Percentiles rank a stretch among this genome's conserved stretches.
Evolutionary conservation across 2,797 vertebrate genomes (phyloP).

Genomic region (Pseudochaenichthys georgianus): DNA sequence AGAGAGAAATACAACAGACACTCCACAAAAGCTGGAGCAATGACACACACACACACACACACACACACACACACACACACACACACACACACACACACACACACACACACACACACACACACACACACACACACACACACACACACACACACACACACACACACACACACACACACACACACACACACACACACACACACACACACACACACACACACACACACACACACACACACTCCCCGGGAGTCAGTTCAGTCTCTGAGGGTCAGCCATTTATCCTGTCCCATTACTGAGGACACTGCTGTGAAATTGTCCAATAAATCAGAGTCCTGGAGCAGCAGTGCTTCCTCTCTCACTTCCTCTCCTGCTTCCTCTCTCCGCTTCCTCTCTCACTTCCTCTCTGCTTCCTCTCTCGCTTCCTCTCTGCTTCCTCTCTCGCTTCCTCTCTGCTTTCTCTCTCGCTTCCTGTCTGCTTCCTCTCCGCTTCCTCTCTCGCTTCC

Average conservation of each 20-base stretch:
- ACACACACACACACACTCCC: slow-evolving; percentile 38
- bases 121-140: slow-evolving; percentile 29
- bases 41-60: slow-evolving; percentile 1
- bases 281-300: slow-evolving; percentile 85
- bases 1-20: not conserved
- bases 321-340: slow-evolving; percentile 83
- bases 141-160: slow-evolving; percentile 11
- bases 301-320: slow-evolving; percentile 88
- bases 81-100: slow-evolving; percentile 28
- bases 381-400: too few species aligned
- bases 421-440: too few species aligned
- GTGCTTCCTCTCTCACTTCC: slow-evolving; percentile 48
- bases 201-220: slow-evolving; percentile 27
- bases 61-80: too few species aligned
- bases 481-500: too few species aligned
- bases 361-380: too few species aligned
- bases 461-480: too few species aligned
- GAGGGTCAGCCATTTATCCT: slow-evolving; percentile 87
- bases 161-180: not conserved
- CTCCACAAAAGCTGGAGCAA: slow-evolving; percentile 30
- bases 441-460: too few species aligned
- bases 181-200: not conserved
- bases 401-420: too few species aligned
- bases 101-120: slow-evolving; percentile 25
- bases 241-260: slow-evolving; percentile 77